Evolutionary conservation across 2,113 vertebrate species (phyloP), one percentile per base, ranked within the genome.

Genomic region (Triplophysa rosa): DNA sequence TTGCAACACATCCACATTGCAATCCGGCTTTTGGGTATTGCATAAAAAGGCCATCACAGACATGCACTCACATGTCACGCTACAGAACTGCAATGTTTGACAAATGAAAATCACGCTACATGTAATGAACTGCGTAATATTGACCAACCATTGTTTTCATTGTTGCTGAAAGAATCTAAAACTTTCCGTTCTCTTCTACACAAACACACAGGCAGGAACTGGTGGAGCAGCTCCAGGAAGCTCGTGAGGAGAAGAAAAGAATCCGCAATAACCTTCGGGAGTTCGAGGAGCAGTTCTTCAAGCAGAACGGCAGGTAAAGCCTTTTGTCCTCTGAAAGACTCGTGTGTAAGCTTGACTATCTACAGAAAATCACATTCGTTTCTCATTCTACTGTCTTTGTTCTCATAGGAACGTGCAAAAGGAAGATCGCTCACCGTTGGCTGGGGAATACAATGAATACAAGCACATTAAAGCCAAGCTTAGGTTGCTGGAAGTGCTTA

Each of bases 381-480:
- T 21, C 8, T 21, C 54, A 19, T 21, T 70, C 11, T 29, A 61
- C 37, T 33, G 61, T 40, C 62, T 8, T 61, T 68, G 23, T 84
- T 84, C 47, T 82, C 42, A 58, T 64, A 99, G 98, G 90, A 97
- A 93, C 0, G 95, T 95, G 80, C 97, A 98, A 90, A 99, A 98
- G 86, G 98, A 99, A 87, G 98, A 99, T 82, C 97, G 98, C 73
- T 85, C 92, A 68, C 96, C 97, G 0, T 90, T 98, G 93, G 94
- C 95, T 0, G 94, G 93, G 72, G 97, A 99, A 40, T 99, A 99
- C 91, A 95, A 84, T 0, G 96, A 97, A 82, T 99, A 99, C 91
- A 99, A 98, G 87, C 96, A 99, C 56, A 84, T 98, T 16, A 99
- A 99, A 86, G 98, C 98, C 37, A 99, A 99, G 81, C 91, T 99